Evolutionary conservation across 2,113 vertebrate genomes (phyloP).

Genomic region (Callopanchax toddi): DNA sequence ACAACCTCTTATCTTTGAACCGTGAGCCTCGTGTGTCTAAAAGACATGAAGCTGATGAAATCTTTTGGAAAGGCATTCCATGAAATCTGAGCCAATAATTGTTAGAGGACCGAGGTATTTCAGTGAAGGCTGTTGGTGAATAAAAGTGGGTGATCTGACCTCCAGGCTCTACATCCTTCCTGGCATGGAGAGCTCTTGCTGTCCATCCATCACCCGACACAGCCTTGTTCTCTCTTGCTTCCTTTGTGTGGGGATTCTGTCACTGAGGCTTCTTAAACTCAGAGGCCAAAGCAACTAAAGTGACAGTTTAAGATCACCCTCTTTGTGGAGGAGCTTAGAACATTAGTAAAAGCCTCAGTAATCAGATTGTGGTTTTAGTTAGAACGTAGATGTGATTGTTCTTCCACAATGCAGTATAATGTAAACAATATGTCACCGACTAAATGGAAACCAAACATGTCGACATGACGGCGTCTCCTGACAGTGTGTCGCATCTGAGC

Average conservation of each 20-base stretch:
- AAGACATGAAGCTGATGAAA: constrained; percentile 15
- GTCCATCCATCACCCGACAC: constrained; percentile 19
- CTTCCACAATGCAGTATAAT: background rate
- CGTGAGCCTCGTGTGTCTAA: background rate
- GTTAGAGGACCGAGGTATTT: constrained; percentile 5
- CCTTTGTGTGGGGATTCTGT: background rate
- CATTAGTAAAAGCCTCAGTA: background rate
- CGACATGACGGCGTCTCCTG: background rate
- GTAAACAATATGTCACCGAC: constrained; percentile 32
- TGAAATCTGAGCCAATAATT: constrained; percentile 41
- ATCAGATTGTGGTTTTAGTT: constrained; percentile 33
- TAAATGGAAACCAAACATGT: constrained; percentile 16
- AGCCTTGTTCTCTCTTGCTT: constrained; percentile 45
- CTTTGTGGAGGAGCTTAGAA: background rate
- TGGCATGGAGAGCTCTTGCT: constrained; percentile 11
- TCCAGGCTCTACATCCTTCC: constrained; percentile 14
- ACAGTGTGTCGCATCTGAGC: background rate
- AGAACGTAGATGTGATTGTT: constrained; percentile 1
- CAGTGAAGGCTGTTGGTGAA: constrained; percentile 17
- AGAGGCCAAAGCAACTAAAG: too few species aligned
- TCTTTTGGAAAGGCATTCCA: constrained; percentile 9
- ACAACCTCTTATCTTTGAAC: constrained; percentile 17
- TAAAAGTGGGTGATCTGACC: constrained; percentile 21
- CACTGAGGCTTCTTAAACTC: too few species aligned
- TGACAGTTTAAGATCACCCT: background rate